These are phyloP conservation scores for Tamandua tetradactyla DNA, from an alignment of 2,797 vertebrate genomes.

Conservation along the genomic window DNA sequence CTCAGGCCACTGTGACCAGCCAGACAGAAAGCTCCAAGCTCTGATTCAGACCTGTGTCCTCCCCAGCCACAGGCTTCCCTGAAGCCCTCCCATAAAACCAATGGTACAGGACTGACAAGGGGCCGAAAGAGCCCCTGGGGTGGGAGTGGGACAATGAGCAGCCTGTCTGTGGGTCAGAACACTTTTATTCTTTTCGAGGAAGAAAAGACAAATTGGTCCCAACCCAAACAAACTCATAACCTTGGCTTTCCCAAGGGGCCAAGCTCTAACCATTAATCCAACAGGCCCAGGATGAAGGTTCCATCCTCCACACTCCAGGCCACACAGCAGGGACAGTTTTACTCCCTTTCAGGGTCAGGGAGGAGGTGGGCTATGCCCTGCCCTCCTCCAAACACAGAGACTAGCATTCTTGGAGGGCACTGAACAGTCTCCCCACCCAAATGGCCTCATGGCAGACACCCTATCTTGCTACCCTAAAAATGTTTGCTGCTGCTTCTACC, in stretches of 20 bases:
- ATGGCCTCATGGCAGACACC: not conserved
- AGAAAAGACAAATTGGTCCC: not conserved
- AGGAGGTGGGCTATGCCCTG: not conserved
- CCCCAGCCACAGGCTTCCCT: not conserved
- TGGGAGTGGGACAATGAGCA: not conserved
- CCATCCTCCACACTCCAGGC: not conserved
- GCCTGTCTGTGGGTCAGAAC: not conserved
- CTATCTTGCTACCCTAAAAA: not conserved
- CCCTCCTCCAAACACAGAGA: not conserved
- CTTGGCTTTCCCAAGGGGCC: not conserved
- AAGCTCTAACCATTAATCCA: not conserved
- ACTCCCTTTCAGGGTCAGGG: not conserved
- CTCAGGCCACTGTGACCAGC: not conserved
- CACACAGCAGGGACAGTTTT: not conserved
- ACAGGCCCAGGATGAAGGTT: not conserved
- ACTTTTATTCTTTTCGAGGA: not conserved
- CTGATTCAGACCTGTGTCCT: not conserved
- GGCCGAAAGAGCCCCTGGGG: not conserved
- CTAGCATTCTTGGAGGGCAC: not conserved
- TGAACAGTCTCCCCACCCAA: not conserved
- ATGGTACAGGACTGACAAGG: not conserved
- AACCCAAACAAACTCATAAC: not conserved
- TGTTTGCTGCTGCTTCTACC: not conserved
- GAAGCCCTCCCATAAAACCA: not conserved
- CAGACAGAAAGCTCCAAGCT: not conserved